These are phyloP conservation scores for Neogobius melanostomus DNA, from an alignment of 2,113 vertebrate species.

Conservation along the genomic window DNA sequence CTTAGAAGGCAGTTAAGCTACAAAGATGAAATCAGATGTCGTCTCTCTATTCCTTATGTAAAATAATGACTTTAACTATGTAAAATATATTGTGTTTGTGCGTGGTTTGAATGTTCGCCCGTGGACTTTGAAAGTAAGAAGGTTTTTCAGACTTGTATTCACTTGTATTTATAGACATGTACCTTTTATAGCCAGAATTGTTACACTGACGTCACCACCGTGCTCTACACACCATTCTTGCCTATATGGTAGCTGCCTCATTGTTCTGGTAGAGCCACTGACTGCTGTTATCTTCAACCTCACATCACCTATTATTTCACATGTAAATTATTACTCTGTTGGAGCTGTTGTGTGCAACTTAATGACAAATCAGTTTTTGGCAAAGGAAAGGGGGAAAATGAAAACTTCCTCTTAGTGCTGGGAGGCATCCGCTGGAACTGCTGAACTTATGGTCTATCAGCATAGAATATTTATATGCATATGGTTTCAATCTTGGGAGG, in stretches of 20 bases:
- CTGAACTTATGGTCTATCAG: slow-evolving; percentile 35
- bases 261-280: slow-evolving; percentile 38
- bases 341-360: not conserved
- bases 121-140: slow-evolving; percentile 36
- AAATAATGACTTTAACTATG: slow-evolving; percentile 43
- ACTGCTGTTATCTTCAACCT: slow-evolving; percentile 60
- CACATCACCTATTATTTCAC: slow-evolving; percentile 22
- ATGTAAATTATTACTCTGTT: slow-evolving; percentile 11
- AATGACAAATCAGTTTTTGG: slow-evolving; percentile 4
- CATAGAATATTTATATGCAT: slow-evolving; percentile 20
- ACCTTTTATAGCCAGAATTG: slow-evolving; percentile 32
- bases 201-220: slow-evolving; percentile 49
- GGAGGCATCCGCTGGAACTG: slow-evolving; percentile 44
- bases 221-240: slow-evolving; percentile 26
- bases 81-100: slow-evolving; percentile 28
- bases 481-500: slow-evolving; percentile 30
- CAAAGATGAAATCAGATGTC: slow-evolving; percentile 28
- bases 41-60: slow-evolving; percentile 32
- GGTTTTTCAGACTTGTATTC: slow-evolving; percentile 46
- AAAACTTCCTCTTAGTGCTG: slow-evolving; percentile 16
- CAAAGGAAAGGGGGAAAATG: not conserved
- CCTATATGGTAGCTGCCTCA: slow-evolving; percentile 41
- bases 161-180: slow-evolving; percentile 64
- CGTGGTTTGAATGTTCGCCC: slow-evolving; percentile 25
- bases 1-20: slow-evolving; percentile 55